These are phyloP conservation scores for Pammene fasciana DNA, from an alignment of 2,888 invertebrate species.

Conservation along the genomic window DNA sequence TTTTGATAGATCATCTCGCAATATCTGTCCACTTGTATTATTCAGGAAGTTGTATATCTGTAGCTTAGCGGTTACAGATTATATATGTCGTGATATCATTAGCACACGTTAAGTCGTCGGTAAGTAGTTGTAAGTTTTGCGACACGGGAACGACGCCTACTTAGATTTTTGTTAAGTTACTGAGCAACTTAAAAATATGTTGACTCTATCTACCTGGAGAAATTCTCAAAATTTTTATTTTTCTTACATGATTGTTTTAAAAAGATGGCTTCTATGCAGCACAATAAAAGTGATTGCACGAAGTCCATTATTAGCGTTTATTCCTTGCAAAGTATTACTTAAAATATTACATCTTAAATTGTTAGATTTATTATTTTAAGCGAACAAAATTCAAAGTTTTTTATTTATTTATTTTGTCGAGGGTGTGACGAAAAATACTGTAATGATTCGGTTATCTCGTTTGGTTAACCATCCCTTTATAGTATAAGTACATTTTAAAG, in stretches of 20 bases:
- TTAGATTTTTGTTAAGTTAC: constrained; percentile 1
- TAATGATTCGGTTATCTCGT: constrained; percentile 4
- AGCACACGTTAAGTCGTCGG: constrained; percentile 59
- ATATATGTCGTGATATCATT: constrained; percentile 73
- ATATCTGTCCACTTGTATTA: constrained; percentile 77
- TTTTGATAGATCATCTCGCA: constrained; percentile 72
- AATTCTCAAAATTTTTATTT: constrained; percentile 22
- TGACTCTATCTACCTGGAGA: constrained; percentile 10
- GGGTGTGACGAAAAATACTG: constrained; percentile 19
- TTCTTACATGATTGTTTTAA: not conserved
- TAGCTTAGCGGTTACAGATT: constrained; percentile 56
- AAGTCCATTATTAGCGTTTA: constrained; percentile 15
- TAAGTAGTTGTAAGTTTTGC: constrained; percentile 55
- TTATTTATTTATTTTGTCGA: constrained; percentile 33
- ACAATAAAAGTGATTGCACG: not conserved
- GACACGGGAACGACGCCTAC: constrained; percentile 1
- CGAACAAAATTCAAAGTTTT: constrained; percentile 16
- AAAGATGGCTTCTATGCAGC: not conserved
- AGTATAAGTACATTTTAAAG: constrained; percentile 27
- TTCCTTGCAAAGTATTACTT: constrained; percentile 20
- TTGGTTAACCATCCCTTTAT: constrained; percentile 20
- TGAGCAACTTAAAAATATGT: constrained; percentile 1
- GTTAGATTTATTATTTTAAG: constrained; percentile 17
- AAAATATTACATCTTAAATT: constrained; percentile 6
- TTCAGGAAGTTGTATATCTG: constrained; percentile 53